Base-by-base conservation (phyloP, 2,113 vertebrate genomes). In the Sakesphorus luctuosus region DNA sequence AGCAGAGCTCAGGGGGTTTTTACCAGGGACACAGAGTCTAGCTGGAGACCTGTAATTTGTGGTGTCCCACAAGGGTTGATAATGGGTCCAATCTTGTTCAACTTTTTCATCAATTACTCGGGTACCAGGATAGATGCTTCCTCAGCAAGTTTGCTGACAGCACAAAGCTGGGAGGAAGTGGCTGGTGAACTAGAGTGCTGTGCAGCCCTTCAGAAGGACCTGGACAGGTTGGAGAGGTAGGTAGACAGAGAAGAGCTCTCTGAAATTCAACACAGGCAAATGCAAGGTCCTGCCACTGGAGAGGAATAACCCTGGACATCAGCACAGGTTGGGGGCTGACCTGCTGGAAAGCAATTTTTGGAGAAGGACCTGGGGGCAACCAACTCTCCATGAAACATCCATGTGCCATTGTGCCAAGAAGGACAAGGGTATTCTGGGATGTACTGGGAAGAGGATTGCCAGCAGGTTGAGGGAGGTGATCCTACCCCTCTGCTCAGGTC, bases 171-270 rank as follows among this genome's bases (percentile, higher is more conserved):
- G 20, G 26, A 73, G 13, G 14, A 58, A 58, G 33, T 10, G 52
- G 25, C 5, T 18, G 29, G 3, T 36, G 12, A 5, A 8, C 44
- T 28, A 43, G 5, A 44, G 21, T 18, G 12, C 31, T 58, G 21
- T 44, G 25, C 13, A 44, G 17, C 59, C 36, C 43, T 16, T 44
- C 52, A 36, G 44, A 88, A 0, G 4, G 50, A 43, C n/a, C 40
- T 9, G 1, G 1, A 11, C 16, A 56, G 35, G 7, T 20, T 43
- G 31, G 20, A 50, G 31, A 29, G 11, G 0, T 26, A 17, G 33
- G 17, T n/a, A n/a, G n/a, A n/a, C 11, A 73, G 50, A 49, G 25
- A 47, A 46, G 19, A 36, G 43, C 25, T 50, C 18, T 43, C 21
- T 50, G 26, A n/a, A 66, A 73, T 43, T 73, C 59, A 43, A 2